Percentiles rank a stretch among this genome's conserved stretches.
phyloP scores from a whole-genome alignment of 1,140 invertebrate genomes.

The Lasioglossum albipes region DNA sequence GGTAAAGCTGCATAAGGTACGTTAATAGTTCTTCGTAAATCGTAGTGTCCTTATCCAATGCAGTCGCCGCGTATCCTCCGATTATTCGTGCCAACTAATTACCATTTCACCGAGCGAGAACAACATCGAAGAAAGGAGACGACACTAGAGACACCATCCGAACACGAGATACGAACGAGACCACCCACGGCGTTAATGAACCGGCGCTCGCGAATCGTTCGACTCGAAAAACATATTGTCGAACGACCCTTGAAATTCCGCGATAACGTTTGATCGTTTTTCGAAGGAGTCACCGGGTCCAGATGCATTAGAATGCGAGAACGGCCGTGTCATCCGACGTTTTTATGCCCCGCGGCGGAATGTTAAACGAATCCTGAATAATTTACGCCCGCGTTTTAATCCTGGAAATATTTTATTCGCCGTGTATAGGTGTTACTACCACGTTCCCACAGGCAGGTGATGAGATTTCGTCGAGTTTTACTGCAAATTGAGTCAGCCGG shows the following conservation, averaged over 20 bases:
- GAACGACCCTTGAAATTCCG: background rate
- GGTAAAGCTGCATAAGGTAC: too few relatives aligned
- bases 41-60: too few relatives aligned
- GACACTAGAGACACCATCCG: background rate
- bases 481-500: background rate
- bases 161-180: conserved; percentile 34
- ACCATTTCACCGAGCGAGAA: conserved; percentile 37
- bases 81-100: conserved; percentile 62
- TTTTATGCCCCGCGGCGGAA: background rate
- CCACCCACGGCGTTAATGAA: conserved; percentile 52
- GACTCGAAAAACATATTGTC: background rate
- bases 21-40: too few relatives aligned
- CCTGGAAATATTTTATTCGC: background rate
- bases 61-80: conserved; percentile 47
- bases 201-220: conserved; percentile 41
- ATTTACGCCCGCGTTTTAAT: background rate
- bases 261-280: conserved; percentile 5
- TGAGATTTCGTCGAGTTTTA: background rate
- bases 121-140: background rate
- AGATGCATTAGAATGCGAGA: background rate
- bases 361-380: background rate
- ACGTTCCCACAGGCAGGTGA: background rate
- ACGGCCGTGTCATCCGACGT: background rate
- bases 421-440: background rate
- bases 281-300: background rate